Percentiles rank a stretch among this genome's conserved stretches.
These are phyloP conservation scores for Pandion haliaetus DNA, from an alignment of 2,113 vertebrate species.

Conservation along the genomic window DNA sequence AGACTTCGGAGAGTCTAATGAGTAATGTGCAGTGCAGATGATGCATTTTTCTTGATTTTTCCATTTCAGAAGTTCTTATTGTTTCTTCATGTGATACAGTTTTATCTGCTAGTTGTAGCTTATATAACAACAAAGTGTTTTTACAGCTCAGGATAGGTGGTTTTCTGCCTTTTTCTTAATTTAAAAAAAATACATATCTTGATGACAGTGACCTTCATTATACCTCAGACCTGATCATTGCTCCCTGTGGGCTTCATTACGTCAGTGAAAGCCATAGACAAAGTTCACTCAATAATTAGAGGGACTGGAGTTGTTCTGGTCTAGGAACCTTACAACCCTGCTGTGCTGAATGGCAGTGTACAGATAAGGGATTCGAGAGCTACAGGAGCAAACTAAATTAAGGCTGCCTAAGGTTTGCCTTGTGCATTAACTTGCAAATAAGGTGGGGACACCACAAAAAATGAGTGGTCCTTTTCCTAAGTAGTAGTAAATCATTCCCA, in stretches of 20 bases:
- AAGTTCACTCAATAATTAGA: constrained; percentile 64
- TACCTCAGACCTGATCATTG: constrained; percentile 33
- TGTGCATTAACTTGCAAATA: constrained; percentile 38
- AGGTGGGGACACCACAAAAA: neutral
- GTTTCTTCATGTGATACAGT: neutral
- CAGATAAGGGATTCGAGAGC: constrained; percentile 8
- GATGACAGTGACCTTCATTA: constrained; percentile 50
- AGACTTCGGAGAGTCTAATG: constrained; percentile 5
- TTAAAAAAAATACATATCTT: constrained; percentile 25
- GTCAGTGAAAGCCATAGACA: constrained; percentile 30
- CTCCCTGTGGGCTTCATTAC: constrained; percentile 41
- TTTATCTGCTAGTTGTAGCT: neutral
- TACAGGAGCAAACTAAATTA: constrained; percentile 9
- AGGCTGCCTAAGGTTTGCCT: neutral
- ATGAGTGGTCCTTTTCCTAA: neutral
- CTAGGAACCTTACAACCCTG: constrained; percentile 43
- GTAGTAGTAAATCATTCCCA: neutral
- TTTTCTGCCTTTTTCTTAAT: neutral
- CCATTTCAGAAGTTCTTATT: neutral
- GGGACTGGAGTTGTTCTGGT: constrained; percentile 38
- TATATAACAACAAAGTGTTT: neutral
- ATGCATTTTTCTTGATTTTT: constrained; percentile 8
- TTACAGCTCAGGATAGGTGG: neutral
- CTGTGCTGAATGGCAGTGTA: constrained; percentile 47
- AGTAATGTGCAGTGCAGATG: neutral